Evolutionary conservation across 2,888 invertebrate genomes (phyloP), one percentile per base, ranked within the genome.

Genomic region (Eristalis intricaria): DNA sequence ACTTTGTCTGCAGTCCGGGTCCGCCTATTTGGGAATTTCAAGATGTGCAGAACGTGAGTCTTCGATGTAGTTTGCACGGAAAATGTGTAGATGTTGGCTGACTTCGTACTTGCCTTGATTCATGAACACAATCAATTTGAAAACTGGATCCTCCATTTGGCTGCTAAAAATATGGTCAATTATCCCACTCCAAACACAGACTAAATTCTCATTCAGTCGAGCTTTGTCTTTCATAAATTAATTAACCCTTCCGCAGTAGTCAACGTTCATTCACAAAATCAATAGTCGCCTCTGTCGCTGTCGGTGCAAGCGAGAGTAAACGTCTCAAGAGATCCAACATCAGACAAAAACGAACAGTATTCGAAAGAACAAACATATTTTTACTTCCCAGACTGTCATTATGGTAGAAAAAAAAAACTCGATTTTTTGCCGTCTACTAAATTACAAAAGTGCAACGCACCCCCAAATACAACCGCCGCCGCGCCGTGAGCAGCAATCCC

Each of bases 241-340:
- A 79, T 74, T 68, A 75, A 63, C 61, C 26, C 32, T 32, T n/a
- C 56, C 56, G 50, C 74, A 69, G 19, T 40, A 19, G 19, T 8
- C 32, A 19, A 19, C 23, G 10, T 38, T 58, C 63, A 56, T 60
- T 23, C 32, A 79, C 32, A 73, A 61, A 81, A 86, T 86, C 85
- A 71, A 85, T 85, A 85, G 63, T 22, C 61, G 50, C 15, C 64
- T 61, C 56, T 43, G 23, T 58, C 70, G 61, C 64, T 65, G 80
- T 74, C 82, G 80, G 77, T 73, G 79, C 87, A 89, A 89, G 84
- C 89, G 89, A 89, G 89, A 89, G 88, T 89, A 89, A 88, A 84
- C 84, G 86, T 88, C 88, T 79, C 61, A 63, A 84, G 84, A 80
- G 56, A 11, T 64, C 65, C 58, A 69, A 73, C 26, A 43, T 58